Conservation (phyloP, 1,140 invertebrate genomes). For the Ooceraea biroi region DNA sequence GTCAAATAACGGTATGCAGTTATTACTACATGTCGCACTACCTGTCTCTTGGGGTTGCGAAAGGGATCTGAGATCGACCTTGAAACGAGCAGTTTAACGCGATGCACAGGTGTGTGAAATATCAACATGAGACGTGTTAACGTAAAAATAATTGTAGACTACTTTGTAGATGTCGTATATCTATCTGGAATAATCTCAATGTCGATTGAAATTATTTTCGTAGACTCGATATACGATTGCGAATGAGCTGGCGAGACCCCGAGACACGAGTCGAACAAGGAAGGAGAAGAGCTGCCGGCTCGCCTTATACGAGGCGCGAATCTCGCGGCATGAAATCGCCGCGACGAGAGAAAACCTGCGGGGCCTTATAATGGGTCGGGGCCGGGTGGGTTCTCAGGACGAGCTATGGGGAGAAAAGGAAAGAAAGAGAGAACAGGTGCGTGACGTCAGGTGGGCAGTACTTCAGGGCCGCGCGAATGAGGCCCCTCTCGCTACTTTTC, state of each 20-base stretch:
- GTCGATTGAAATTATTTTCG: constrained; percentile 16
- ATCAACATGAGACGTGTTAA: not conserved
- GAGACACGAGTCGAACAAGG: constrained; percentile 35
- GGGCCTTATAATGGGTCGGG: constrained; percentile 73
- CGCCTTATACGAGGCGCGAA: constrained; percentile 75
- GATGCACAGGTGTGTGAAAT: not conserved
- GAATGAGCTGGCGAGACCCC: too few species aligned
- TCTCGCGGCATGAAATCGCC: constrained; percentile 78
- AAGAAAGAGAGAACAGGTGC: constrained; percentile 84
- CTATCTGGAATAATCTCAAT: not conserved
- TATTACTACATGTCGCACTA: not conserved
- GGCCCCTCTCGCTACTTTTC: constrained; percentile 66
- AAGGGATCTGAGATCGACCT: constrained; percentile 1
- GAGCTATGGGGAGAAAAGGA: constrained; percentile 55
- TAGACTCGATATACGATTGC: too few species aligned
- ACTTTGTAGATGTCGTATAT: not conserved
- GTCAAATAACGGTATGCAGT: constrained; percentile 22
- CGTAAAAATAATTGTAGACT: not conserved
- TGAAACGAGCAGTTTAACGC: not conserved
- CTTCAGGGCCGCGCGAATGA: constrained; percentile 81
- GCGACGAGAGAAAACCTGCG: constrained; percentile 68
- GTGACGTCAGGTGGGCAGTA: constrained; percentile 86
- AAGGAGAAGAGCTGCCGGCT: constrained; percentile 63
- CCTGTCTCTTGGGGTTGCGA: not conserved
- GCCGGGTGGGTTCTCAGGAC: constrained; percentile 72